Conservation (phyloP, 2,113 vertebrate genomes). For the Regulus satrapa region DNA sequence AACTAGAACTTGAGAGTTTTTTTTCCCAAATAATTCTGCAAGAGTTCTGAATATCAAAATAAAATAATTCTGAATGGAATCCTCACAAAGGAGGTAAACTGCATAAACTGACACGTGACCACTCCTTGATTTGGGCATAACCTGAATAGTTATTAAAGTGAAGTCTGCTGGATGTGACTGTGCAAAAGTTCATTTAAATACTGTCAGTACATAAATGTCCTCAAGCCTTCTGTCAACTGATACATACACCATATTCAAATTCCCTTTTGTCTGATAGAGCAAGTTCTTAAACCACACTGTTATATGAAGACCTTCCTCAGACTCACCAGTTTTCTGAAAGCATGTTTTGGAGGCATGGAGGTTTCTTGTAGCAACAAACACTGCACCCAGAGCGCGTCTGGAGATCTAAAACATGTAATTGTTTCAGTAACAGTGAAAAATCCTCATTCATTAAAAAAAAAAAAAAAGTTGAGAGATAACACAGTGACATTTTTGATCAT, state of each 20-base stretch:
- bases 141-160: neutral
- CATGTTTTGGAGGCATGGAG: slow-evolving; percentile 81
- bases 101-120: neutral
- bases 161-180: neutral
- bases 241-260: neutral
- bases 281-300: neutral
- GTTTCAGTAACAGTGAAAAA: neutral
- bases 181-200: neutral
- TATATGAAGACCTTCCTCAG: neutral
- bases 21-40: neutral
- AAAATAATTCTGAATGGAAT: neutral
- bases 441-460: neutral
- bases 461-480: neutral
- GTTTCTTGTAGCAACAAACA: slow-evolving; percentile 86
- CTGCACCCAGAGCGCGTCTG: slow-evolving; percentile 81
- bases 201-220: neutral
- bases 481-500: neutral
- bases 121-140: neutral
- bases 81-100: neutral
- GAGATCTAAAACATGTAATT: slow-evolving; percentile 75
- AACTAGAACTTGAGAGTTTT: neutral
- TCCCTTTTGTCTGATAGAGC: neutral
- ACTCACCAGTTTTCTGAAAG: slow-evolving; percentile 90
- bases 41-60: neutral
- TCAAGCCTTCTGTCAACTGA: neutral